Conservation (phyloP, 2,113 vertebrate species). For the Leptobrachium leishanense region DNA sequence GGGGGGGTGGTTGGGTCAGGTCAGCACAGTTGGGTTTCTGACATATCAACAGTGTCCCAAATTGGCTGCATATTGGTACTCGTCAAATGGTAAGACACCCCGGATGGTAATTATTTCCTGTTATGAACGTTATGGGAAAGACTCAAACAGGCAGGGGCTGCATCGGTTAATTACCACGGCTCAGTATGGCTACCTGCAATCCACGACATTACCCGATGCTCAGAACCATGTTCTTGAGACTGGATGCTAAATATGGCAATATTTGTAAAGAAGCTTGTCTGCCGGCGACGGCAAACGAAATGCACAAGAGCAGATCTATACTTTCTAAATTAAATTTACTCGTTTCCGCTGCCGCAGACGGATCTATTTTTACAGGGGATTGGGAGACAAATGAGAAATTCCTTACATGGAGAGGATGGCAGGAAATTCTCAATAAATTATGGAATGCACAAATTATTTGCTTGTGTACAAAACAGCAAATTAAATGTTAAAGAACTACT, state of each 20-base stretch:
- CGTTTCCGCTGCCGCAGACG: conserved; percentile 55
- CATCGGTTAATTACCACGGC: too few species aligned
- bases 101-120: too few species aligned
- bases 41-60: too few species aligned
- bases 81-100: too few species aligned
- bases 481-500: conserved; percentile 24
- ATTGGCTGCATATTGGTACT: too few species aligned
- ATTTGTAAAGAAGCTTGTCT: conserved; percentile 24
- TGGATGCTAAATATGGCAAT: conserved; percentile 40
- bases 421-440: conserved; percentile 60
- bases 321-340: conserved; percentile 51
- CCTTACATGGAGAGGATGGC: conserved; percentile 58
- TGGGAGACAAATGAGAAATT: conserved; percentile 64
- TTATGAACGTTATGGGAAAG: too few species aligned
- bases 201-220: too few species aligned
- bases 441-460: conserved; percentile 50
- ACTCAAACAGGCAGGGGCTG: too few species aligned
- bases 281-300: background rate
- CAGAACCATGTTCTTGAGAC: background rate
- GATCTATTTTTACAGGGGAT: conserved; percentile 59
- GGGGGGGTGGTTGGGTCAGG: too few species aligned
- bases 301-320: conserved; percentile 26
- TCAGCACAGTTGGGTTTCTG: too few species aligned
- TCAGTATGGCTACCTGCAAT: too few species aligned
- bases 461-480: conserved; percentile 27